These are phyloP conservation scores for Cottoperca gobio DNA, from an alignment of 2,797 vertebrate species.

Conservation along the genomic window DNA sequence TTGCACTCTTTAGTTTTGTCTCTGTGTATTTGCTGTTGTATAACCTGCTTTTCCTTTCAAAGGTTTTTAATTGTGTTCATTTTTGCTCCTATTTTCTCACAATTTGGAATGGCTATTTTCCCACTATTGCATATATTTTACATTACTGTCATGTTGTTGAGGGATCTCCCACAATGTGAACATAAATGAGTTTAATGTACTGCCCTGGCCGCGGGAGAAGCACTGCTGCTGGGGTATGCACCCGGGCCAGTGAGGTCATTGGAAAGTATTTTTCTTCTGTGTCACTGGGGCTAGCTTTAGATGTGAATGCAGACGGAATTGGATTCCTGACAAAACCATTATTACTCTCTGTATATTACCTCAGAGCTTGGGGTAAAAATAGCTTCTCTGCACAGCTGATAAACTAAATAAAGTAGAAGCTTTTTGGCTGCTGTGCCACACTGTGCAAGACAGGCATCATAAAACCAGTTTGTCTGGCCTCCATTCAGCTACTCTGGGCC, in stretches of 20 bases:
- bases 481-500: constrained; percentile 11
- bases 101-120: not conserved
- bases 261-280: constrained; percentile 2
- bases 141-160: not conserved
- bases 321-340: not conserved
- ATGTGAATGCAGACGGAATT: constrained; percentile 24
- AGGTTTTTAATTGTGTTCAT: constrained; percentile 1
- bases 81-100: constrained; percentile 1
- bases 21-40: not conserved
- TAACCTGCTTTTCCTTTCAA: not conserved
- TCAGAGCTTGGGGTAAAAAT: not conserved
- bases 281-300: not conserved
- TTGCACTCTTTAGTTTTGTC: not conserved
- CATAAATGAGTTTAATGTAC: not conserved
- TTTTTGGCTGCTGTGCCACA: constrained; percentile 7
- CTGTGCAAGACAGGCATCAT: constrained; percentile 4
- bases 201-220: not conserved
- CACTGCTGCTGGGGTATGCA: not conserved
- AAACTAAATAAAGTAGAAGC: constrained; percentile 4
- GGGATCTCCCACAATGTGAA: not conserved
- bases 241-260: not conserved
- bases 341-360: constrained; percentile 4
- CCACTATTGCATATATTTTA: not conserved
- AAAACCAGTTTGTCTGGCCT: constrained; percentile 32
- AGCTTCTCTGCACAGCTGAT: constrained; percentile 1